Evolutionary conservation across 1,140 invertebrate genomes (phyloP).

Genomic region (Coptotermes formosanus): DNA sequence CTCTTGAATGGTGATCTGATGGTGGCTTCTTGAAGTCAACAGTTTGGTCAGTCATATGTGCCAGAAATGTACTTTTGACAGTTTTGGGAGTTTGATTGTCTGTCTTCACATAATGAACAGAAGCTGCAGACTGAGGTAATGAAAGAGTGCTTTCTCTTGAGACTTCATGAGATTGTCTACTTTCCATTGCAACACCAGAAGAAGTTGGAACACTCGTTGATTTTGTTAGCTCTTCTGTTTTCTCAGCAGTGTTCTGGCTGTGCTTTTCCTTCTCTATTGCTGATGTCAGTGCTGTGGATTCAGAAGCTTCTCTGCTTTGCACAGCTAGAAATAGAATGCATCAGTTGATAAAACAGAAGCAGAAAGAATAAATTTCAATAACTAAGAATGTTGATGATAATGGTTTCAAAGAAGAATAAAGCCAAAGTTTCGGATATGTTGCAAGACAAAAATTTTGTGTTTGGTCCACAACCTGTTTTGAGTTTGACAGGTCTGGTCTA

Average conservation of each 20-base stretch:
- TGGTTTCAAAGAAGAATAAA: no score
- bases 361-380: background rate
- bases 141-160: background rate
- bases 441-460: no score
- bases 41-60: constrained; percentile 32
- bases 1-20: constrained; percentile 29
- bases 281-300: background rate
- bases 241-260: background rate
- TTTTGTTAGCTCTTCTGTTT: background rate
- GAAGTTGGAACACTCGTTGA: background rate
- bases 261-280: background rate
- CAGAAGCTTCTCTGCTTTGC: background rate
- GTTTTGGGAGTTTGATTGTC: constrained; percentile 44
- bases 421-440: no score
- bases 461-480: no score
- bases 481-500: no score
- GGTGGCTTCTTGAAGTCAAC: background rate
- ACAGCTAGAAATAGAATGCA: background rate
- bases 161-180: background rate
- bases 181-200: background rate
- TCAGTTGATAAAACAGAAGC: background rate
- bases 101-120: background rate
- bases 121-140: no score
- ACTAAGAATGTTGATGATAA: no score
- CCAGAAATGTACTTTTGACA: constrained; percentile 50